Conservation (phyloP, 2,797 vertebrate species). For the Ammospiza maritima region DNA sequence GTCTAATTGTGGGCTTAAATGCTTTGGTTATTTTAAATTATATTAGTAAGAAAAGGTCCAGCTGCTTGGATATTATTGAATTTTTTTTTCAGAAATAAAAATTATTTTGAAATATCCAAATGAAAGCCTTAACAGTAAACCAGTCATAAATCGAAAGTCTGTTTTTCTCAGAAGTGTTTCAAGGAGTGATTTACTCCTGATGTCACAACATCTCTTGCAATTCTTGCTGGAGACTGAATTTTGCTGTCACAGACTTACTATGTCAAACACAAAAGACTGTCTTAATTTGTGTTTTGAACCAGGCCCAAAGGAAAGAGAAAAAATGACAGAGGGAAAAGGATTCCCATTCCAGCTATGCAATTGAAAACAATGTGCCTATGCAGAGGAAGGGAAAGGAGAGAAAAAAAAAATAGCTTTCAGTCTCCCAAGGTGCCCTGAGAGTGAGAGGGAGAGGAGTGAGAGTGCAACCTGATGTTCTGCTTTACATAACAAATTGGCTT, state of each 20-base stretch:
- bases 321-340: not conserved
- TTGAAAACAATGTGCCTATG: not conserved
- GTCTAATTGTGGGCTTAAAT: not conserved
- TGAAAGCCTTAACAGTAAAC: not conserved
- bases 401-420: not conserved
- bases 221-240: not conserved
- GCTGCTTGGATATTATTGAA: not conserved
- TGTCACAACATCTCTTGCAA: not conserved
- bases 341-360: not conserved
- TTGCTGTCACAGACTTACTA: not conserved
- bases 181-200: not conserved
- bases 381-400: not conserved
- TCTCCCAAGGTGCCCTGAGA: accelerated
- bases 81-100: not conserved
- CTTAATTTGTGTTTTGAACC: not conserved
- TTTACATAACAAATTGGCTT: not conserved
- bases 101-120: not conserved
- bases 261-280: not conserved
- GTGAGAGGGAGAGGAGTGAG: not conserved
- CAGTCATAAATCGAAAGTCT: accelerated
- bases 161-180: not conserved
- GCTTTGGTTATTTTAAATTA: not conserved
- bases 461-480: not conserved
- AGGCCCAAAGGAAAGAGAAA: not conserved
- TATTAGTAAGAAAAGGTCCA: not conserved